Base-by-base conservation (phyloP, 2,888 invertebrate species). In the Philhelius pedissequus region DNA sequence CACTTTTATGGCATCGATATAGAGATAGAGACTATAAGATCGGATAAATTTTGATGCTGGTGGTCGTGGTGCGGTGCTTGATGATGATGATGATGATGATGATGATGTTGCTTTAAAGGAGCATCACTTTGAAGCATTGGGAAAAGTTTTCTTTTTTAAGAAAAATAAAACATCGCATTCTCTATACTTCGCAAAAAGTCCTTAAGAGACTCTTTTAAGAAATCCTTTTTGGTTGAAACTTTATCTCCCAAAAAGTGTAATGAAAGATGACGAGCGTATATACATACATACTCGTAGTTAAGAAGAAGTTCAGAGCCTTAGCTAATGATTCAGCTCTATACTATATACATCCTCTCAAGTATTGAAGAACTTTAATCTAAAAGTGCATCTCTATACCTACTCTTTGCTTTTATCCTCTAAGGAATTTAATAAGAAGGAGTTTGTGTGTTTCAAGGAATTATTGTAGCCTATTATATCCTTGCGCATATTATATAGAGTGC, bases 241-340 rank as follows among this genome's bases (percentile, higher is more conserved):
- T 82, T 68, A 62, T 73, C 45, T 62, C 18, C 54, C 73, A 43
- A 60, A 78, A 73, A 78, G 64, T 78, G 74, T 70, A 78, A 54
- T 70, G 74, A 70, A 79, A 64, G 83, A 74, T 74, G 77, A 77
- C 38, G 58, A n/a, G 64, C 32, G 48, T n/a, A n/a, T n/a, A n/a
- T n/a, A n/a, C n/a, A n/a, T n/a, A n/a, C n/a, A n/a, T n/a, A n/a
- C n/a, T n/a, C n/a, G n/a, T 68, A 58, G 50, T 68, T 79, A 35
- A 52, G 66, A 45, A 48, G 45, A 43, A 48, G 27, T 13, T 6
- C 35, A 38, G 35, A 38, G 43, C 20, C 20, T 45, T 43, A 18
- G 15, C n/a, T n/a, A n/a, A n/a, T n/a, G n/a, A 0, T 22, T 11
- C 48, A 22, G 13, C 5, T 13, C 22, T 22, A 20, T 3, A n/a